Conservation (phyloP, 2,797 vertebrate genomes). For the Chrysocyon brachyurus region DNA sequence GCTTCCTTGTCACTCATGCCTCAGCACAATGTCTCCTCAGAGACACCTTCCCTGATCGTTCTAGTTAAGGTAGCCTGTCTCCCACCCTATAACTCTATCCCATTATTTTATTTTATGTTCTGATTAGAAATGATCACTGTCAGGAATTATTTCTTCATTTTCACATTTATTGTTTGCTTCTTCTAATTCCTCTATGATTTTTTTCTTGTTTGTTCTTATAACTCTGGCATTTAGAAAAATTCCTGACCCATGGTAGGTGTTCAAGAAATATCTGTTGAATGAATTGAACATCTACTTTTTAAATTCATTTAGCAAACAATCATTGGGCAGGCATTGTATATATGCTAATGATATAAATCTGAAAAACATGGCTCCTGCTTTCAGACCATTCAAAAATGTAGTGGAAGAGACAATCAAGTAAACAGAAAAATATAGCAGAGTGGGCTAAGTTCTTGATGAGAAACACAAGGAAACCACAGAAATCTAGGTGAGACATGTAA, state of each 20-base stretch:
- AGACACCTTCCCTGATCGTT: neutral
- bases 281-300: neutral
- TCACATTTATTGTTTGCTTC: neutral
- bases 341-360: neutral
- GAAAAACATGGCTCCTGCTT: neutral
- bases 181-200: neutral
- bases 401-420: neutral
- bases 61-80: neutral
- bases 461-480: rapidly evolving
- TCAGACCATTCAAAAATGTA: neutral
- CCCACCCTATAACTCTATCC: neutral
- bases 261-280: neutral
- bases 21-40: neutral
- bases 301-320: neutral
- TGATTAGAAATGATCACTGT: neutral
- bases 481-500: neutral
- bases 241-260: too few relatives aligned
- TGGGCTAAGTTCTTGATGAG: neutral
- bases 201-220: neutral
- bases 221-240: neutral
- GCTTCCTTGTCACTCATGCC: neutral
- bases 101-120: constrained; percentile 5
- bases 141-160: neutral
- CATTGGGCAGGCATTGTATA: neutral
- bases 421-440: neutral